Conservation (phyloP, 2,888 invertebrate species). For the Imbricaverruca yamaguchii region DNA sequence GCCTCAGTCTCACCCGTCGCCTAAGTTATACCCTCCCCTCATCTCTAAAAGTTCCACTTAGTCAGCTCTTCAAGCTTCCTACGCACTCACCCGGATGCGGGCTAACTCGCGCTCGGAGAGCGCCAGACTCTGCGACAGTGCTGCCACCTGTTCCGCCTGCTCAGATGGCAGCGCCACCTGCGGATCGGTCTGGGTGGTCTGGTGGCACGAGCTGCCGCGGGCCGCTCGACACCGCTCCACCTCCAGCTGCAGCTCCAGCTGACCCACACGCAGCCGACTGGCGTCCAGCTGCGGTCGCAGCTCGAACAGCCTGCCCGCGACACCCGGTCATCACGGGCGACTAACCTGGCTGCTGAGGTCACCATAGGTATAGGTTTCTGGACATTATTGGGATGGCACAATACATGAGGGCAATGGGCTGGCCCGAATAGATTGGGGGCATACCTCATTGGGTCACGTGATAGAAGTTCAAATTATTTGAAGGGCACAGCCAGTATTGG, state of each 20-base stretch:
- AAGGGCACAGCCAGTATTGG: no score
- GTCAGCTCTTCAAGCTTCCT: no score
- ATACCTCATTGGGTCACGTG: no score
- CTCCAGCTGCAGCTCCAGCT: conserved; percentile 62
- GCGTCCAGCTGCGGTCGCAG: conserved; percentile 46
- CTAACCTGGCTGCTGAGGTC: no score
- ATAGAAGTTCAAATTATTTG: no score
- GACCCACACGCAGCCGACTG: conserved; percentile 58
- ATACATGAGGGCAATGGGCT: no score
- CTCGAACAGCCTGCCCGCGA: conserved; percentile 58
- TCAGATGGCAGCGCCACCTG: neutral
- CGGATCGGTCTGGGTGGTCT: no score
- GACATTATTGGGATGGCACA: neutral
- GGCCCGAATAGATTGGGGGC: no score
- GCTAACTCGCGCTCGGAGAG: neutral
- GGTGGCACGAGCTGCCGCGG: conserved; percentile 46
- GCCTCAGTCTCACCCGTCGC: no score
- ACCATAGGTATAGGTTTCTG: neutral
- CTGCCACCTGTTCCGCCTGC: conserved; percentile 56
- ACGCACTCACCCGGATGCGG: neutral
- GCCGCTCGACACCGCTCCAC: conserved; percentile 60
- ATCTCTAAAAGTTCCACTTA: no score
- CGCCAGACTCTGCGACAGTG: conserved; percentile 58
- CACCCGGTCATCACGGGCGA: neutral
- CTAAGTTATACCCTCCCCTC: no score